Percentiles rank a stretch among this genome's conserved stretches.
These are phyloP conservation scores for Lamellibrachia satsuma DNA, from an alignment of 2,888 invertebrate genomes.

Conservation along the genomic window DNA sequence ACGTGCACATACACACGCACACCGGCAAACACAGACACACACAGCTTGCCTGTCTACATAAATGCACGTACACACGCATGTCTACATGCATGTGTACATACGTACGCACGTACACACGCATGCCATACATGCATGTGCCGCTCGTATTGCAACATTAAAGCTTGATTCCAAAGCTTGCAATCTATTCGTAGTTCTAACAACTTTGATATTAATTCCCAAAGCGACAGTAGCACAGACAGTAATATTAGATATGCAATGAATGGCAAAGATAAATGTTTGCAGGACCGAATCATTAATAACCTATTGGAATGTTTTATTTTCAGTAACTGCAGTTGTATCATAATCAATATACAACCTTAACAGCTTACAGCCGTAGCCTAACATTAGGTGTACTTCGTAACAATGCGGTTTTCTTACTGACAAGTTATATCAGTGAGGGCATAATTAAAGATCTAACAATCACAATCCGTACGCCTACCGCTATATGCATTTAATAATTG, in stretches of 20 bases:
- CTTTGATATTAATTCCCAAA: background rate
- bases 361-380: background rate
- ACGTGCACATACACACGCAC: too few species aligned
- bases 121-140: too few species aligned
- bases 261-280: slow-evolving; percentile 11
- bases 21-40: too few species aligned
- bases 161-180: background rate
- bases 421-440: background rate
- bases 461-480: background rate
- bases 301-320: background rate
- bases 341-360: background rate
- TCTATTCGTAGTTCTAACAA: background rate
- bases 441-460: slow-evolving; percentile 9
- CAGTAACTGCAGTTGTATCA: background rate
- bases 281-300: background rate
- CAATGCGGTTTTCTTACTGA: background rate
- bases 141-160: background rate
- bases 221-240: background rate
- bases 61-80: background rate
- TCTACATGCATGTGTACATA: background rate
- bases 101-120: too few species aligned
- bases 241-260: too few species aligned
- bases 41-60: background rate
- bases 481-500: background rate
- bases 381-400: background rate